Conservation (phyloP, 2,888 invertebrate genomes). For the Corbicula japonica region DNA sequence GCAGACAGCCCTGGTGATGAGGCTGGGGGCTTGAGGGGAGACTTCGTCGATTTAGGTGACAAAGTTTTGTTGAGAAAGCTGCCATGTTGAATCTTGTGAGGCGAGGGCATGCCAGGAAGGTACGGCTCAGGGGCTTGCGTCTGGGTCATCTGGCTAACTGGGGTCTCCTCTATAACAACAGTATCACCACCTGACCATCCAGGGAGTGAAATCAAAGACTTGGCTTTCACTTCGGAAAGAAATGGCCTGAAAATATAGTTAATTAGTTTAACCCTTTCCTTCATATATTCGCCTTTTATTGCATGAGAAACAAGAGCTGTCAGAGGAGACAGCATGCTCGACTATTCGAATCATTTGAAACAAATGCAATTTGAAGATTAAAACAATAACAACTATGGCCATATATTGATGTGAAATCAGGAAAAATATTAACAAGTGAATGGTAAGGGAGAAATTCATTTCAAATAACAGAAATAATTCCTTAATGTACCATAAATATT, state of each 20-base stretch:
- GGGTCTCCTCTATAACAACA: conserved; percentile 80
- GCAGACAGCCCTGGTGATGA: conserved; percentile 38
- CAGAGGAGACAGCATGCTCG: too few relatives aligned
- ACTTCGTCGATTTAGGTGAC: conserved; percentile 73
- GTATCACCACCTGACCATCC: conserved; percentile 76
- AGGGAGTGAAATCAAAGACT: conserved; percentile 78
- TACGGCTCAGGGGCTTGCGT: conserved; percentile 79
- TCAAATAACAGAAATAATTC: too few relatives aligned
- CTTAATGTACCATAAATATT: too few relatives aligned
- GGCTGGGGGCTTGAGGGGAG: conserved; percentile 62
- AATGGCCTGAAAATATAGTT: conserved; percentile 77
- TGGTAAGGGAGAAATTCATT: too few relatives aligned
- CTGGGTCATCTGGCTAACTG: conserved; percentile 82
- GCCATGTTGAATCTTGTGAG: conserved; percentile 80
- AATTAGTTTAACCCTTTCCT: too few relatives aligned
- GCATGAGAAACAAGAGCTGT: too few relatives aligned
- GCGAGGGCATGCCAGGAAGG: conserved; percentile 81
- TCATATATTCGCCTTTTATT: too few relatives aligned
- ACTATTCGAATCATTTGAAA: too few relatives aligned
- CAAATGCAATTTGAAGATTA: too few relatives aligned
- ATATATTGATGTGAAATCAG: too few relatives aligned
- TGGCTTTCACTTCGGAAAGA: conserved; percentile 80
- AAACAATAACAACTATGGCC: too few relatives aligned
- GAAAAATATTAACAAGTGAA: too few relatives aligned
- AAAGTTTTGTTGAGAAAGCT: conserved; percentile 82